These are phyloP conservation scores for Turritopsis dohrnii DNA, from an alignment of 30 jellyfish, hydroid and myxozoan species.

Conservation along the genomic window DNA sequence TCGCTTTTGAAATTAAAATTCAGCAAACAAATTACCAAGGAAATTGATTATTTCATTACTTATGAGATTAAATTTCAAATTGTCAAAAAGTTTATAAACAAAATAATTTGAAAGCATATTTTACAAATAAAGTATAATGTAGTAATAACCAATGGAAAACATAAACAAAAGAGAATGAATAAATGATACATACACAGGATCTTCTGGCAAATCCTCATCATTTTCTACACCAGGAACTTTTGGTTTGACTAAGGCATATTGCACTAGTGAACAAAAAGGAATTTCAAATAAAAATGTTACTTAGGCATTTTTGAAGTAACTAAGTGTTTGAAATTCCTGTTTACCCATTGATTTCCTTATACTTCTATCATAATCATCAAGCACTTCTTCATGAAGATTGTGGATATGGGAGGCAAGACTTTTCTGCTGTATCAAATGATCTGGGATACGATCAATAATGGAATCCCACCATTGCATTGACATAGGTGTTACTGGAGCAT, in stretches of 20 bases:
- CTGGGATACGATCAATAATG: slow-evolving; percentile 69
- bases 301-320: too few species aligned
- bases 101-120: too few species aligned
- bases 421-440: slow-evolving; percentile 53
- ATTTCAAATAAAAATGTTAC: not conserved
- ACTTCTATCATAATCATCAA: slow-evolving; percentile 75
- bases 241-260: slow-evolving; percentile 86
- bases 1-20: too few species aligned
- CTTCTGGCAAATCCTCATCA: slow-evolving; percentile 96
- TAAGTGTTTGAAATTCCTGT: too few species aligned
- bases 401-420: slow-evolving; percentile 53
- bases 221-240: slow-evolving; percentile 85
- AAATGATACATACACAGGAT: slow-evolving; percentile 47
- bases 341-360: slow-evolving; percentile 89
- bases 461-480: slow-evolving; percentile 77
- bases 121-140: too few species aligned
- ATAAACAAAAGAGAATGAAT: too few species aligned
- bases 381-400: slow-evolving; percentile 64
- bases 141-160: too few species aligned
- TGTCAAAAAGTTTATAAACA: too few species aligned
- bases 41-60: too few species aligned
- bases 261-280: slow-evolving; percentile 45
- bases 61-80: too few species aligned
- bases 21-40: too few species aligned
- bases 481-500: slow-evolving; percentile 95